phyloP scores from a whole-genome alignment of 2,888 invertebrate species.

The Cryptus armator region DNA sequence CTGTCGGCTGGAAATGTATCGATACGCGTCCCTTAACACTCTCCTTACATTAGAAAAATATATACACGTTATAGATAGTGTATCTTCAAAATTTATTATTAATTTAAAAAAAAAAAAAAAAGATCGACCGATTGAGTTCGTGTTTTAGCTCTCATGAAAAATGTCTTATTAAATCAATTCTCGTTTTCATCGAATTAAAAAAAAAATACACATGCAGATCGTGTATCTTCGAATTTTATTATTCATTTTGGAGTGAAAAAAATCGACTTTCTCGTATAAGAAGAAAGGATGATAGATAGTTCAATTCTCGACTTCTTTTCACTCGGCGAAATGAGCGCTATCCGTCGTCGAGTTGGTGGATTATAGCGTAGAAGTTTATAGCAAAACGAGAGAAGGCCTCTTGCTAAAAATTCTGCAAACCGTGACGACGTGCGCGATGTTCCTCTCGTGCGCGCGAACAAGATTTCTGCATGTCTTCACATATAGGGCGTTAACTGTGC shows the following conservation, averaged over 20 bases:
- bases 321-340: conserved; percentile 7
- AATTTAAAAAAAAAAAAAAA: too few species aligned
- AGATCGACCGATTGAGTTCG: too few species aligned
- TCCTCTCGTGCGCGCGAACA: conserved; percentile 65
- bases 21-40: too few species aligned
- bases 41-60: not conserved
- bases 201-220: not conserved
- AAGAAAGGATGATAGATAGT: conserved; percentile 25
- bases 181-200: too few species aligned
- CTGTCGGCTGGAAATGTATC: too few species aligned
- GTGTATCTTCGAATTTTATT: conserved; percentile 2
- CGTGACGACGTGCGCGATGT: conserved; percentile 62
- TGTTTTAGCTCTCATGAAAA: too few species aligned
- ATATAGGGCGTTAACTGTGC: conserved; percentile 83
- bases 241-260: conserved; percentile 19
- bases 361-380: not conserved
- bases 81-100: too few species aligned
- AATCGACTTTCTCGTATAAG: conserved; percentile 38
- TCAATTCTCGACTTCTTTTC: conserved; percentile 53
- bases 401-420: conserved; percentile 45
- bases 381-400: conserved; percentile 18
- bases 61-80: too few species aligned
- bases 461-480: conserved; percentile 81
- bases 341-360: not conserved
- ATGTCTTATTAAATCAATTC: too few species aligned